These are phyloP conservation scores for Alcedo atthis DNA, from an alignment of 2,797 vertebrate genomes.

Conservation along the genomic window DNA sequence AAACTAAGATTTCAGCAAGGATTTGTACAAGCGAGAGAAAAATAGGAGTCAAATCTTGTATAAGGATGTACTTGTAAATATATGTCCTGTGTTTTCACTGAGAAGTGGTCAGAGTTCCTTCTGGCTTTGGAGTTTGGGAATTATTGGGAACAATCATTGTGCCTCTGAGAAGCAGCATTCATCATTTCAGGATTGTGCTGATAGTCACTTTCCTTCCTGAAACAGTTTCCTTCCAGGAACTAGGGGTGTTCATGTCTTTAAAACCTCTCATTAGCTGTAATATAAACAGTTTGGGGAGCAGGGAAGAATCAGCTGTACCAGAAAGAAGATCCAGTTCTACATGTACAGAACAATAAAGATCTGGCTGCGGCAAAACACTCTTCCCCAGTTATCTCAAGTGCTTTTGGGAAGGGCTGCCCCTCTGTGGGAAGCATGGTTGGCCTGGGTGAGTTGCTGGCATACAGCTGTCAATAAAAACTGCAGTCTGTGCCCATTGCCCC, in stretches of 20 bases:
- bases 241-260: background rate
- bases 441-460: constrained; percentile 25
- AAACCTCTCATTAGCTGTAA: background rate
- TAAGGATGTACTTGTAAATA: background rate
- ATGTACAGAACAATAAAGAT: background rate
- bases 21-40: background rate
- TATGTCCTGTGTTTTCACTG: background rate
- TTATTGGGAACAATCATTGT: background rate
- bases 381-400: background rate
- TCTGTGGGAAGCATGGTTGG: background rate
- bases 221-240: constrained; percentile 6
- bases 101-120: background rate
- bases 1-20: background rate
- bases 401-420: background rate
- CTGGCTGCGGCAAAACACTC: background rate
- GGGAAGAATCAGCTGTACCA: background rate
- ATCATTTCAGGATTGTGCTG: background rate
- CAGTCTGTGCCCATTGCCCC: constrained; percentile 2
- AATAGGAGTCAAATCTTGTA: background rate
- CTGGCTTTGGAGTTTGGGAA: constrained; percentile 2
- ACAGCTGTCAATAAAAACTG: constrained; percentile 33
- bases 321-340: background rate
- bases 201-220: background rate
- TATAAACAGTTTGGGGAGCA: background rate
- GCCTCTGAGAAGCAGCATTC: background rate